Percentiles rank a stretch among this genome's conserved stretches.
phyloP scores from a whole-genome alignment of 1,140 invertebrate genomes.

The Hormaphis cornu region DNA sequence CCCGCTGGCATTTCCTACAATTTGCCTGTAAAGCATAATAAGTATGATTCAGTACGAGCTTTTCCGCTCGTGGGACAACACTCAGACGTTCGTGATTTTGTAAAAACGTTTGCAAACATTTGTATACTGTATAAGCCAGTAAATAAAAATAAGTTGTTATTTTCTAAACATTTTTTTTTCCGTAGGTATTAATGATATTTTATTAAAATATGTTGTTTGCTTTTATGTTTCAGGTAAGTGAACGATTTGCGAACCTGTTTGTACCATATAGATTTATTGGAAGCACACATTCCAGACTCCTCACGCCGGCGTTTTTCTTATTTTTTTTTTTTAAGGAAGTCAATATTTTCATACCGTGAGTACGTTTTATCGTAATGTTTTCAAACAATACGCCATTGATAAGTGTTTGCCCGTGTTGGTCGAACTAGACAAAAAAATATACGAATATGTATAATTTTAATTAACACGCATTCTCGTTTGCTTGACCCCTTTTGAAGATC shows the following conservation, averaged over 20 bases:
- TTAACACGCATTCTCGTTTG: background rate
- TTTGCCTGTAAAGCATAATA: no score
- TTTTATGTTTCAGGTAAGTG: constrained; percentile 11
- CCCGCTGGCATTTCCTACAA: no score
- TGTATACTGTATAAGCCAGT: no score
- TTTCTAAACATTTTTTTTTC: no score
- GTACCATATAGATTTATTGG: background rate
- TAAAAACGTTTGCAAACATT: no score
- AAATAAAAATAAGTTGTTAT: no score
- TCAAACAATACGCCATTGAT: constrained; percentile 1
- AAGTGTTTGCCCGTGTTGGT: background rate
- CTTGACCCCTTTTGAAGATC: background rate
- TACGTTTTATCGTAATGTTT: background rate
- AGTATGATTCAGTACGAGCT: no score
- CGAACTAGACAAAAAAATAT: background rate
- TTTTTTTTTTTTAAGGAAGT: background rate
- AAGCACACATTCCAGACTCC: no score
- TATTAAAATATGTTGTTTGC: background rate
- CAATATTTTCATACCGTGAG: background rate
- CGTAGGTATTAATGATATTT: no score
- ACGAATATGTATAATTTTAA: background rate
- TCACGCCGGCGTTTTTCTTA: no score
- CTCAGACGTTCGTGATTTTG: no score
- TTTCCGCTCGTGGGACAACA: no score
- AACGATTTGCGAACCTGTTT: background rate